A percentile compares a stretch with the other conserved stretches of the same genome.
Evolutionary conservation across 2,797 vertebrate species (phyloP).

Genomic region (Caiman crocodilus): DNA sequence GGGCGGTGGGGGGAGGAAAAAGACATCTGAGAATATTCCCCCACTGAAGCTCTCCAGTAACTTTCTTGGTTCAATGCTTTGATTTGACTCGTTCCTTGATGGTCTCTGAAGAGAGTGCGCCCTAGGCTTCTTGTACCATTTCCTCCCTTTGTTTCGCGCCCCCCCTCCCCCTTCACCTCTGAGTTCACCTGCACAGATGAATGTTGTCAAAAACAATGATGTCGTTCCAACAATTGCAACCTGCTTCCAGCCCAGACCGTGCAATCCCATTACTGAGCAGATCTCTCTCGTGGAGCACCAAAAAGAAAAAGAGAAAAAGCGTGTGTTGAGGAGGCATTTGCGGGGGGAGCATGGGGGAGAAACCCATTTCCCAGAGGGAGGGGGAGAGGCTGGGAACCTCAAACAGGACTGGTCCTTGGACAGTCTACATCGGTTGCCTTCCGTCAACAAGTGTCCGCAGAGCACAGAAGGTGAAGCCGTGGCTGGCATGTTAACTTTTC

Average conservation of each 20-base stretch:
- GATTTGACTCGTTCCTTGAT: conserved; percentile 69
- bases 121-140: conserved; percentile 54
- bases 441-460: conserved; percentile 83
- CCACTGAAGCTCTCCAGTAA: conserved; percentile 62
- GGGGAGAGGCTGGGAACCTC: conserved; percentile 76
- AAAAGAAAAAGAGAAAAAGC: conserved; percentile 56
- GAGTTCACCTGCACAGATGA: conserved; percentile 58
- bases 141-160: conserved; percentile 22
- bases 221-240: conserved; percentile 67
- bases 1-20: conserved; percentile 28
- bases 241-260: conserved; percentile 65
- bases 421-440: conserved; percentile 85
- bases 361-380: conserved; percentile 75
- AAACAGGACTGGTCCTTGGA: conserved; percentile 80
- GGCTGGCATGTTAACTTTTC: conserved; percentile 92
- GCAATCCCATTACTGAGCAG: conserved; percentile 68
- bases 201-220: conserved; percentile 55
- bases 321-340: conserved; percentile 56
- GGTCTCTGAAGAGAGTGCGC: conserved; percentile 71
- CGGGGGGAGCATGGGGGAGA: conserved; percentile 67
- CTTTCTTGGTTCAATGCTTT: conserved; percentile 73
- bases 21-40: conserved; percentile 55
- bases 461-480: conserved; percentile 82
- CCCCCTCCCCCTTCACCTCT: conserved; percentile 42
- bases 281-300: conserved; percentile 71